phyloP scores from a whole-genome alignment of 2,888 invertebrate genomes.

The Volucella bombylans region DNA sequence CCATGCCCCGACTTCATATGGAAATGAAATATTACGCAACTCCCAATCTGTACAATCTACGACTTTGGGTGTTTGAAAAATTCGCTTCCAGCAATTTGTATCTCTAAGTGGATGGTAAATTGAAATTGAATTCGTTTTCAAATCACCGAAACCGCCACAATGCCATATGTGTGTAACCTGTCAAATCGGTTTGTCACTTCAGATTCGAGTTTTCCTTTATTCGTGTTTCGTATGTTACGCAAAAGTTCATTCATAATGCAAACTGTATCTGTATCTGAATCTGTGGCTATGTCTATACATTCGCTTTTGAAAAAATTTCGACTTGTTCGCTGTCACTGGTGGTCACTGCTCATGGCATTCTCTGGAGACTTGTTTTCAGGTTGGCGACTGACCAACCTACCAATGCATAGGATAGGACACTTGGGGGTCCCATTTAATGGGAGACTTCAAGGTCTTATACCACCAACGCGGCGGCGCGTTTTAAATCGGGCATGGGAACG shows the following conservation, averaged over 20 bases:
- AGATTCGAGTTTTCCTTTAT: slow-evolving; percentile 44
- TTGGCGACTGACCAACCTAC: slow-evolving; percentile 61
- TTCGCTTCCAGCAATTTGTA: slow-evolving; percentile 46
- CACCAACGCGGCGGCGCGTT: slow-evolving; percentile 59
- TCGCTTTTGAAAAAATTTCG: slow-evolving; percentile 49
- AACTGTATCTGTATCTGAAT: background rate
- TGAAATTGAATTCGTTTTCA: slow-evolving; percentile 39
- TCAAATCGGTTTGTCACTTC: slow-evolving; percentile 69
- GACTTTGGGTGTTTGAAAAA: slow-evolving; percentile 13
- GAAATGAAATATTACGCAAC: too few relatives aligned
- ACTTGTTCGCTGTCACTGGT: slow-evolving; percentile 51
- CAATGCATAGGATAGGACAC: slow-evolving; percentile 28
- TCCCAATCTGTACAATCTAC: background rate
- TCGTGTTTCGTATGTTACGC: slow-evolving; percentile 66
- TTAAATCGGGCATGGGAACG: slow-evolving; percentile 57
- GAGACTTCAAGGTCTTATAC: slow-evolving; percentile 71
- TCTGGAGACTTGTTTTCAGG: slow-evolving; percentile 60
- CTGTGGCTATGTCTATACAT: too few relatives aligned
- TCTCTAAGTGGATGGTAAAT: slow-evolving; percentile 50
- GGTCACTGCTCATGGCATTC: slow-evolving; percentile 33
- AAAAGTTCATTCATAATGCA: slow-evolving; percentile 68
- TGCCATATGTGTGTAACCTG: slow-evolving; percentile 66
- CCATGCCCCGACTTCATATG: too few relatives aligned
- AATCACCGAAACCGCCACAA: slow-evolving; percentile 47
- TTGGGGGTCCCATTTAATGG: slow-evolving; percentile 63